These are phyloP conservation scores for Caenorhabditis sp. DNA, from an alignment of 2,888 invertebrate genomes.

Conservation along the genomic window DNA sequence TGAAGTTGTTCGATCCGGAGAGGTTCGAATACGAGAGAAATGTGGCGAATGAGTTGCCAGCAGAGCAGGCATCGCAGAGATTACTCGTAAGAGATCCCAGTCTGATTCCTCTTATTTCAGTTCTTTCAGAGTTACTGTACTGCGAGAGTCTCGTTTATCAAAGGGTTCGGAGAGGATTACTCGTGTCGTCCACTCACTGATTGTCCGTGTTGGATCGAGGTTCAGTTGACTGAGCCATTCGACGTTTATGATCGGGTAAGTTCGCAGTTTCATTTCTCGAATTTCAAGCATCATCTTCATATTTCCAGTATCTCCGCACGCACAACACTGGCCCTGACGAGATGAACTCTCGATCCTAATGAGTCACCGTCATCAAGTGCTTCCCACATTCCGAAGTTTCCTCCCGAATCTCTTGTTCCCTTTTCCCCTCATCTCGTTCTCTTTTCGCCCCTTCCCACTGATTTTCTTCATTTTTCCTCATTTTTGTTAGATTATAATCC, in stretches of 20 bases:
- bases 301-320: conserved; percentile 5
- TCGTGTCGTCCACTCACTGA: conserved; percentile 93
- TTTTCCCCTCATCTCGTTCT: background rate
- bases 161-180: conserved; percentile 99
- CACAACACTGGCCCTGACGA: background rate
- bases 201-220: conserved; percentile 99
- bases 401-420: background rate
- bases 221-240: conserved; percentile 83
- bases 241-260: conserved; percentile 14
- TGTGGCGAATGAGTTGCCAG: too few relatives aligned
- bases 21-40: background rate
- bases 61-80: background rate
- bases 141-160: conserved; percentile 98
- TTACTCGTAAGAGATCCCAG: conserved; percentile 1
- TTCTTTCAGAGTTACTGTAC: conserved; percentile 96
- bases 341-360: background rate
- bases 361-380: background rate
- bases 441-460: background rate
- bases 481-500: too few relatives aligned
- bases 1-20: conserved; percentile 11
- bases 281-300: background rate
- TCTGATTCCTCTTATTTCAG: background rate
- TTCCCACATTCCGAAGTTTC: background rate
- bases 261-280: background rate
- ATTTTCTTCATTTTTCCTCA: background rate